These are phyloP conservation scores for Pogonocichla stellata DNA, from an alignment of 2,113 vertebrate species.

Conservation along the genomic window DNA sequence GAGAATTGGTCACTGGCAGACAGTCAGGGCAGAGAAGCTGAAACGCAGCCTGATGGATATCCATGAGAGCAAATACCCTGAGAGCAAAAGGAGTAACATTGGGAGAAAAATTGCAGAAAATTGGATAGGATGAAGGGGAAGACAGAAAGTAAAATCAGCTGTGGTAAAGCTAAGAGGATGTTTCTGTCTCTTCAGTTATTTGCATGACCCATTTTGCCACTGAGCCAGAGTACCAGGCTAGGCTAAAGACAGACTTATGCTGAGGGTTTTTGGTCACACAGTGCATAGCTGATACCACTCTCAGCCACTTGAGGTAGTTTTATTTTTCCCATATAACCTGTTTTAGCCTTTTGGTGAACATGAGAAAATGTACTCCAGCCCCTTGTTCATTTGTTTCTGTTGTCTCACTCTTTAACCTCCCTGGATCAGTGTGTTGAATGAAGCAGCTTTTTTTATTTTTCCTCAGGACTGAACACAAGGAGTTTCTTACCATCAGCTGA, in stretches of 20 bases:
- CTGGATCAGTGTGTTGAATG: background rate
- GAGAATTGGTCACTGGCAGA: background rate
- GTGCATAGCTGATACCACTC: background rate
- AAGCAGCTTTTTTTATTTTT: background rate
- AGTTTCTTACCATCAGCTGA: background rate
- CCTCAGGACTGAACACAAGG: background rate
- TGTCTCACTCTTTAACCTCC: background rate
- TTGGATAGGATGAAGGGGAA: background rate
- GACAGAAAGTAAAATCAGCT: background rate
- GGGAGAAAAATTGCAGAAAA: background rate
- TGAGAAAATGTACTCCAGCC: background rate
- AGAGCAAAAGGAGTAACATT: background rate
- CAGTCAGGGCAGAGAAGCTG: background rate
- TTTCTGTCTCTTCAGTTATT: background rate
- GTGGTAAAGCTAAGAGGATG: background rate
- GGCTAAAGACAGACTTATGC: background rate
- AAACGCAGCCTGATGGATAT: background rate
- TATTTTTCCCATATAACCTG: background rate
- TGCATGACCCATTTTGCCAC: background rate
- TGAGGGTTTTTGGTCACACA: background rate
- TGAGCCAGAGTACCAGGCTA: background rate
- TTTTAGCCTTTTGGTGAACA: background rate
- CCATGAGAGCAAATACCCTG: background rate
- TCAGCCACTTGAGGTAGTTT: background rate
- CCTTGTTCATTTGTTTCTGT: background rate